Percentiles rank a stretch among this genome's conserved stretches.
phyloP scores from a whole-genome alignment of 2,113 vertebrate species.

The Indri indri region DNA sequence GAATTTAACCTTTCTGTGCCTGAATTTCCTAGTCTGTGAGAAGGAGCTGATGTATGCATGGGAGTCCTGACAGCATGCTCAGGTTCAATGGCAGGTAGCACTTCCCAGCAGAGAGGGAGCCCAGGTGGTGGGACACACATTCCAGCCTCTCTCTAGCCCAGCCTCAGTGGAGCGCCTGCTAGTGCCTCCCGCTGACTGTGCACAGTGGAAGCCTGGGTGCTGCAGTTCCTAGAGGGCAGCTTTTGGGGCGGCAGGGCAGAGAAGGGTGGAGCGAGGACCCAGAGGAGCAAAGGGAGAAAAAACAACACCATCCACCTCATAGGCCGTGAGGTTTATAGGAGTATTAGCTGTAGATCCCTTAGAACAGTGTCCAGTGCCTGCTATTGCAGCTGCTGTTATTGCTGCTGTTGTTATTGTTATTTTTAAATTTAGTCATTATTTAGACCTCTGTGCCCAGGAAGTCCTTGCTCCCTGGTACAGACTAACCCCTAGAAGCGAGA shows the following conservation, averaged over 20 bases:
- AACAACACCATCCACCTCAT: neutral
- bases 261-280: neutral
- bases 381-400: neutral
- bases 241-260: neutral
- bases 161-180: neutral
- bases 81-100: neutral
- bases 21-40: neutral
- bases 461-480: neutral
- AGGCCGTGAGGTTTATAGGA: too few species aligned
- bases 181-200: fast-evolving
- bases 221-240: neutral
- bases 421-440: neutral
- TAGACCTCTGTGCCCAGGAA: neutral
- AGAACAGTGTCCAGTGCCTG: fast-evolving
- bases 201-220: neutral
- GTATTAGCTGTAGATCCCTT: neutral
- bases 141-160: neutral
- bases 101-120: too few species aligned
- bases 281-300: neutral
- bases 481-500: neutral
- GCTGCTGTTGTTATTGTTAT: neutral
- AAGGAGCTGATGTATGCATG: neutral
- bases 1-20: neutral
- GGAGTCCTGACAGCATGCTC: neutral
- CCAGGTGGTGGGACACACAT: too few species aligned